phyloP scores from a whole-genome alignment of 2,888 invertebrate species.

The Caenorhabditis panamensis region DNA sequence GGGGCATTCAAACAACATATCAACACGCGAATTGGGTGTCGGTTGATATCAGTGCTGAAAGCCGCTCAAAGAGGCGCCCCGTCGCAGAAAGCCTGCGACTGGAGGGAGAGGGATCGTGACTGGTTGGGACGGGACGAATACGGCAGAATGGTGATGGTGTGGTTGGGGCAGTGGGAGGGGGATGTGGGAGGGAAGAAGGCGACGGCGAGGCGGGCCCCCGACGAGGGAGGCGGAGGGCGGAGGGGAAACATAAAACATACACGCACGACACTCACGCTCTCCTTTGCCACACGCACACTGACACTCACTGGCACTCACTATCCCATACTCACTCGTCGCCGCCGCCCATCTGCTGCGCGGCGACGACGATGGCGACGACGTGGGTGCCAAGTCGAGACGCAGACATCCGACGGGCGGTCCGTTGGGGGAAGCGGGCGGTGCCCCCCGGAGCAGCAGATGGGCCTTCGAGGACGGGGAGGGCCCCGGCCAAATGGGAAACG shows the following conservation, averaged over 20 bases:
- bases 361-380: constrained; percentile 25
- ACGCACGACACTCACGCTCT: constrained; percentile 18
- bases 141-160: constrained; percentile 18
- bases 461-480: constrained; percentile 9
- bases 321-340: constrained; percentile 20
- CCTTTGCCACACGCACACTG: constrained; percentile 18
- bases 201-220: constrained; percentile 21
- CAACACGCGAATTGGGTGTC: constrained; percentile 18
- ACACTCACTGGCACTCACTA: constrained; percentile 18
- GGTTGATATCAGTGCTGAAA: constrained; percentile 47
- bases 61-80: constrained; percentile 37
- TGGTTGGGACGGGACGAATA: background rate
- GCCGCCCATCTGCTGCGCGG: constrained; percentile 27
- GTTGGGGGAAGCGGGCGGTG: constrained; percentile 10
- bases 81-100: background rate
- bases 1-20: constrained; percentile 59
- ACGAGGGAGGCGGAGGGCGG: constrained; percentile 16
- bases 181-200: constrained; percentile 13
- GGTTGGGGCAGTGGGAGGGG: background rate
- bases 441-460: constrained; percentile 37
- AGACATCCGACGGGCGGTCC: constrained; percentile 14
- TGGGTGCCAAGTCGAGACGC: constrained; percentile 22
- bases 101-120: background rate
- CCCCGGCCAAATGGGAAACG: constrained; percentile 51
- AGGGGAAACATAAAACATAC: constrained; percentile 32